phyloP scores from a whole-genome alignment of 2,888 invertebrate genomes.

The Sarcophaga variegata region DNA sequence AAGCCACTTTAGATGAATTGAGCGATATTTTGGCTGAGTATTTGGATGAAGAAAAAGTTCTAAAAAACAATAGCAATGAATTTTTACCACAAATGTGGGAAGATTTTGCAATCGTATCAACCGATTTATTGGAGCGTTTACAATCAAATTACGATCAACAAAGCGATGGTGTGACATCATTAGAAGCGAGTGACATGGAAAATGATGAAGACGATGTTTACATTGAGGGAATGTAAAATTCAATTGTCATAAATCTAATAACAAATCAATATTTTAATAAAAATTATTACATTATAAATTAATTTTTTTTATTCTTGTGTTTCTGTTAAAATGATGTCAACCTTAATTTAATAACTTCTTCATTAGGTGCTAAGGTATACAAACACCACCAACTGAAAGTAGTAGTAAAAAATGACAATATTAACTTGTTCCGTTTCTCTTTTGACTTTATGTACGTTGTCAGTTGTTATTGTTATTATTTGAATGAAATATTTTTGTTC shows the following conservation, averaged over 20 bases:
- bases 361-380: slow-evolving; percentile 8
- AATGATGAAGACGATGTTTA: slow-evolving; percentile 77
- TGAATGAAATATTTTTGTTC: slow-evolving; percentile 47
- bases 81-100: slow-evolving; percentile 84
- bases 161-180: slow-evolving; percentile 63
- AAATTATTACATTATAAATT: not conserved
- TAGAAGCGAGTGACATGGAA: slow-evolving; percentile 71
- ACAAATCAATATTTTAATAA: not conserved
- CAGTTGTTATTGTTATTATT: slow-evolving; percentile 27
- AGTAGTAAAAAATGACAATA: slow-evolving; percentile 29
- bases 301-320: not conserved
- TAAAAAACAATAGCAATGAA: slow-evolving; percentile 71
- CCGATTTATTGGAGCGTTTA: slow-evolving; percentile 86
- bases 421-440: slow-evolving; percentile 47
- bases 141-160: slow-evolving; percentile 77
- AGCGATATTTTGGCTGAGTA: slow-evolving; percentile 83
- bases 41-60: slow-evolving; percentile 84
- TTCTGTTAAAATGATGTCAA: slow-evolving; percentile 50
- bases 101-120: slow-evolving; percentile 88
- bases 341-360: slow-evolving; percentile 3
- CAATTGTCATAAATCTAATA: not conserved
- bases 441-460: not conserved
- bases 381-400: slow-evolving; percentile 23
- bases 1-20: slow-evolving; percentile 83
- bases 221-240: slow-evolving; percentile 76